phyloP scores from a whole-genome alignment of 2,888 invertebrate genomes.

The Nymphalis c-album region DNA sequence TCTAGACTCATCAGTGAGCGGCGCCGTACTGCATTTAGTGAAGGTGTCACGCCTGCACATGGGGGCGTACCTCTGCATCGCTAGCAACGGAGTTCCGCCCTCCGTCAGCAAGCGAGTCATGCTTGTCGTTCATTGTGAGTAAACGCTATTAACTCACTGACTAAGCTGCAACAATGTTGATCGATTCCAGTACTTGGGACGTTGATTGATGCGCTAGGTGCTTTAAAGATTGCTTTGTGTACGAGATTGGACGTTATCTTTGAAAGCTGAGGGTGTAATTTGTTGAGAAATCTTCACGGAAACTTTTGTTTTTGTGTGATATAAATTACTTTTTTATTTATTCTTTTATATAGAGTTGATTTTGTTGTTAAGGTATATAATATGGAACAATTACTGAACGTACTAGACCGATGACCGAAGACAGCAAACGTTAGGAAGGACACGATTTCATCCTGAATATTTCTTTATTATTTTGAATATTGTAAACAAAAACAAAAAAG shows the following conservation, averaged over 20 bases:
- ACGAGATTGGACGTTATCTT: conserved; percentile 7
- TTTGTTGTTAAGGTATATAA: too few relatives aligned
- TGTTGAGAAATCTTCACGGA: background rate
- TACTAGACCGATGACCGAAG: too few relatives aligned
- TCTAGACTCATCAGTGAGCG: conserved; percentile 83
- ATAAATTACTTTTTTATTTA: background rate
- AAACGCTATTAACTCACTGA: conserved; percentile 28
- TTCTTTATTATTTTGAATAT: too few relatives aligned
- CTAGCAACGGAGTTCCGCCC: conserved; percentile 90
- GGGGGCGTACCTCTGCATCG: conserved; percentile 89
- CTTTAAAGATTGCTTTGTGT: conserved; percentile 16
- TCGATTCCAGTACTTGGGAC: conserved; percentile 31
- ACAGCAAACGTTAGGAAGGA: too few relatives aligned
- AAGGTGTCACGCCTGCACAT: conserved; percentile 87
- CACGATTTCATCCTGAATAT: too few relatives aligned
- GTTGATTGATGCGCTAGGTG: conserved; percentile 34
- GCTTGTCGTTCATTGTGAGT: conserved; percentile 59
- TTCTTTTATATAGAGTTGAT: too few relatives aligned
- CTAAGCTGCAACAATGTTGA: conserved; percentile 28
- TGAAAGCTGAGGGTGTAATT: conserved; percentile 4
- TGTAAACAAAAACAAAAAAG: too few relatives aligned
- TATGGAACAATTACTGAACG: too few relatives aligned
- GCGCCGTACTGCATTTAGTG: conserved; percentile 84
- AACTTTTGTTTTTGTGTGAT: background rate
- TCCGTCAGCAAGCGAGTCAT: conserved; percentile 90